Conservation (phyloP, 1,140 invertebrate species). For the Paramacrobiotus metropolitanus region DNA sequence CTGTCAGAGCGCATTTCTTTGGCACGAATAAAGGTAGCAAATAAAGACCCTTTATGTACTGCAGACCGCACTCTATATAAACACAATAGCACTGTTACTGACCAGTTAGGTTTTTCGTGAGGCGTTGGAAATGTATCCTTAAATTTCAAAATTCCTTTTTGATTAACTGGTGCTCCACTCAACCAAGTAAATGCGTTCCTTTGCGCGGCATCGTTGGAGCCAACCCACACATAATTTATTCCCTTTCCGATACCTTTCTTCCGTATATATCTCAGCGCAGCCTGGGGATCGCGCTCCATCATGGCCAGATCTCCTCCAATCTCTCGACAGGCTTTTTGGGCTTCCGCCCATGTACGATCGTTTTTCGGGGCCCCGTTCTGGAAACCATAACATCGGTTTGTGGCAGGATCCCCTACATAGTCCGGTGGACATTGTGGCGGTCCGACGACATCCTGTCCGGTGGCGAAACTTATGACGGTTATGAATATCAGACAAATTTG, state of each 20-base stretch:
- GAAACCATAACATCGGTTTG: background rate
- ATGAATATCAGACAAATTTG: no score
- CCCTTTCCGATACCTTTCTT: background rate
- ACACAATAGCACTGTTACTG: no score
- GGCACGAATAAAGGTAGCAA: no score
- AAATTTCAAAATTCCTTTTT: background rate
- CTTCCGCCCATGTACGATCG: background rate
- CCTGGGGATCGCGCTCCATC: background rate
- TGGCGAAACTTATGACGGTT: no score
- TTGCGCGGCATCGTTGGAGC: background rate
- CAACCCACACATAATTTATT: background rate
- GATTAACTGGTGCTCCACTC: background rate
- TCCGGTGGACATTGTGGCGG: background rate
- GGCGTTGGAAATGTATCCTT: background rate
- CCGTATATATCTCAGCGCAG: background rate
- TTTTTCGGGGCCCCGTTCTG: background rate
- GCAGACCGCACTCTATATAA: no score
- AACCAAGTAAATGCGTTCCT: background rate
- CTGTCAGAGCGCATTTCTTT: no score
- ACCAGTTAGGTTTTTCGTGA: background rate
- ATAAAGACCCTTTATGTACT: no score
- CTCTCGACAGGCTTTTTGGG: background rate
- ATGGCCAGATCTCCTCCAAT: background rate
- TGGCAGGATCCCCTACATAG: background rate
- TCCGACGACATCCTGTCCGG: background rate